Evolutionary conservation across 2,113 vertebrate genomes (phyloP), one percentile per base, ranked within the genome.

Genomic region (Dinomys branickii): DNA sequence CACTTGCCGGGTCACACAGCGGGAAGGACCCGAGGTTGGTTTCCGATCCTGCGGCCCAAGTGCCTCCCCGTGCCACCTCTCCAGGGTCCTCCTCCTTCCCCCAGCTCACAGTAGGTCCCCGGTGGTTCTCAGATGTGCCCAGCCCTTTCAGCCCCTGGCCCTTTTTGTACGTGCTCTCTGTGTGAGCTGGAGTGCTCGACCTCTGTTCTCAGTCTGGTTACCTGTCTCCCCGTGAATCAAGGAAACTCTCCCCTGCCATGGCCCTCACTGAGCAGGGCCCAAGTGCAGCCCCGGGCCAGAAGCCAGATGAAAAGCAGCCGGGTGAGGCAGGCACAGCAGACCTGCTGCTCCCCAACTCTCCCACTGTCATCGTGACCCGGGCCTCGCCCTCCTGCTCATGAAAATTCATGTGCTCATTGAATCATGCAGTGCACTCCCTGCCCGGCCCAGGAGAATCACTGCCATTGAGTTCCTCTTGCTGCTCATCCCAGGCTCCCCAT

Each of bases 11-110:
- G 47, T 17, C 33, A 28, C 50, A 10, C 20, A 52, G 47, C 50
- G 8, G 35, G 85, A 13, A n/a, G 12, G 65, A 33, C 38, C 30
- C 50, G 35, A 56, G 85, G 33, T 22, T 17, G 11, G 59, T 30
- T 35, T 38, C 4, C 52, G 24, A 2, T 10, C 2, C 1, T 50
- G 3, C 33, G 5, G 69, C 77, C 35, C 3, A 0, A 0, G 69
- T 16, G 14, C 5, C 26, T 0, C 17, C 41, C 50, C 56, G 84
- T 20, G 19, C 35, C 26, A 1, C 26, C 2, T 22, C 28, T 1
- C 41, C 3, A 16, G 3, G 52, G 9, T 1, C 35, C 19, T 7
- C 1, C 0, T 2, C 1, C n/a, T 44, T 38, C 17, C 16, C 50
- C 17, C 7, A 8, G 3, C 0, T 44, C 17, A 26, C 33, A 12